Conservation (phyloP, 1,140 invertebrate genomes). For the Globodera rostochiensis region DNA sequence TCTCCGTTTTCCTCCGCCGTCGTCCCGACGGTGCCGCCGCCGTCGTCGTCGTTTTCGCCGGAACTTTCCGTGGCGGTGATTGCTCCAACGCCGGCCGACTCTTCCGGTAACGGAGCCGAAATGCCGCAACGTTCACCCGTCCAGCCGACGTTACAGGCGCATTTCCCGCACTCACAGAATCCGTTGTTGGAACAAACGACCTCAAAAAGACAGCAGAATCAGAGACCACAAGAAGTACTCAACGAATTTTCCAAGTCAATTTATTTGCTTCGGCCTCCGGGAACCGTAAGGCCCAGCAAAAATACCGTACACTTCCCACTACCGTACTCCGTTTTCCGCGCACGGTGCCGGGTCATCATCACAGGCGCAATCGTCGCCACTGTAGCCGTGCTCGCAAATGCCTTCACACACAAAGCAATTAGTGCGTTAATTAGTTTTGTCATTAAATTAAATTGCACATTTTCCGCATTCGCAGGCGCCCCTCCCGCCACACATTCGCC, state of each 20-base stretch:
- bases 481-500: conserved; percentile 54
- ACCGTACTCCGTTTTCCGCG: conserved; percentile 56
- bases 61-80: conserved; percentile 3
- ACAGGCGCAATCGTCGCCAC: conserved; percentile 55
- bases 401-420: neutral
- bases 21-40: neutral
- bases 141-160: conserved; percentile 60
- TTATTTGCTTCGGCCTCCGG: no score
- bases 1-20: conserved; percentile 1
- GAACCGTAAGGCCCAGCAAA: neutral
- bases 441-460: conserved; percentile 36
- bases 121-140: conserved; percentile 57
- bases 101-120: conserved; percentile 23
- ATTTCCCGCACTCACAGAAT: conserved; percentile 59
- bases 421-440: neutral
- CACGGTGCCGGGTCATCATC: conserved; percentile 48
- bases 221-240: neutral
- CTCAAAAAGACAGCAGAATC: conserved; percentile 30
- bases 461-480: conserved; percentile 63
- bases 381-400: conserved; percentile 43
- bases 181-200: conserved; percentile 55
- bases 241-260: neutral
- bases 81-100: neutral
- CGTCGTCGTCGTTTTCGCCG: neutral
- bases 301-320: neutral